Percentiles rank a stretch among this genome's conserved stretches.
These are phyloP conservation scores for Halesus radiatus DNA, from an alignment of 1,140 invertebrate genomes.

Conservation along the genomic window DNA sequence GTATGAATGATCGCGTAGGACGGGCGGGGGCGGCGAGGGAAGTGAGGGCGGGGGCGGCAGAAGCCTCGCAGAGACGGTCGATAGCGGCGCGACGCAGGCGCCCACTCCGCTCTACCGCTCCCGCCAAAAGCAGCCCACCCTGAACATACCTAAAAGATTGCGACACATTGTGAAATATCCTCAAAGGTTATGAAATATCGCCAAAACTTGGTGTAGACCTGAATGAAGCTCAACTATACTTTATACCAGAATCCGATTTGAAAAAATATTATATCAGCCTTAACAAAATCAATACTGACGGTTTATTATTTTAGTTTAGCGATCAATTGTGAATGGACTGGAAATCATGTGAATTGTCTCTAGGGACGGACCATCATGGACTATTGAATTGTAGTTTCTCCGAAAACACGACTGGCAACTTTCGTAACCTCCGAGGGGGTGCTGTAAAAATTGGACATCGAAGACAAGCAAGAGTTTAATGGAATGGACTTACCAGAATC, in stretches of 20 bases:
- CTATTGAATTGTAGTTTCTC: too few relatives aligned
- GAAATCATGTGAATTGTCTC: too few relatives aligned
- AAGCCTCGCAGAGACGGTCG: slow-evolving; percentile 10
- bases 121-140: neutral
- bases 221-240: too few relatives aligned
- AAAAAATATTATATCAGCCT: too few relatives aligned
- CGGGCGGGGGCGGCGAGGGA: neutral
- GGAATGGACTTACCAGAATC: slow-evolving; percentile 82
- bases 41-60: neutral
- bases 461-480: neutral
- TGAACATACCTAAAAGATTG: neutral
- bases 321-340: too few relatives aligned
- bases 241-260: too few relatives aligned
- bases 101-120: neutral
- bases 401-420: neutral
- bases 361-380: too few relatives aligned
- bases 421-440: neutral
- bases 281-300: too few relatives aligned
- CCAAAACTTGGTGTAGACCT: too few relatives aligned
- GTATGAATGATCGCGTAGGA: slow-evolving; percentile 26
- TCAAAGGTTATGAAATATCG: too few relatives aligned
- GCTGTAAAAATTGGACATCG: neutral
- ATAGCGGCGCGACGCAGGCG: slow-evolving; percentile 28
- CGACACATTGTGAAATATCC: neutral
- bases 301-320: too few relatives aligned